phyloP scores from a whole-genome alignment of 2,888 invertebrate species.

The Adelphocoris suturalis region DNA sequence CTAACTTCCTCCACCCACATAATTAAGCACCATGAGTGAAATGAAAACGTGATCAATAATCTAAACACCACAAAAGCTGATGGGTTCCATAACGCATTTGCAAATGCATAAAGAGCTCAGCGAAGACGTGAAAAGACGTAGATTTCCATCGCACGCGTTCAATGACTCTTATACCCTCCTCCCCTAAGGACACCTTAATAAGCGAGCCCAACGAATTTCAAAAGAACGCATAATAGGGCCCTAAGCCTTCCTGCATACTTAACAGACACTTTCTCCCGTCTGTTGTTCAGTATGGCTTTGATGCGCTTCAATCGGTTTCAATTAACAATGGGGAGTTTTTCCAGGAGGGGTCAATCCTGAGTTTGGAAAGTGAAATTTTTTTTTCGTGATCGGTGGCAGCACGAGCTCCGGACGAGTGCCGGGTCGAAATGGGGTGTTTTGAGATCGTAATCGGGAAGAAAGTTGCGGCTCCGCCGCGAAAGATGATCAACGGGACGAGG shows the following conservation, averaged over 20 bases:
- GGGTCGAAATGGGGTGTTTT: neutral
- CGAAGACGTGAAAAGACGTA: neutral
- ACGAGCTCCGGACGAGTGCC: slow-evolving; percentile 4
- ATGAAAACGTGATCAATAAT: neutral
- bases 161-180: neutral
- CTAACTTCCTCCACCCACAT: neutral
- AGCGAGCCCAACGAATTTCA: neutral
- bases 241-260: neutral
- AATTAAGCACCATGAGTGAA: neutral
- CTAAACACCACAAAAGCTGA: neutral
- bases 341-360: neutral
- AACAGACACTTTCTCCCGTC: neutral
- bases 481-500: neutral
- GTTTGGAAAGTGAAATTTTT: slow-evolving; percentile 22
- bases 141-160: neutral
- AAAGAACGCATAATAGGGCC: neutral
- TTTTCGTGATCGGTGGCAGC: slow-evolving; percentile 11
- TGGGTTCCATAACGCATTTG: neutral
- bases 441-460: slow-evolving; percentile 24
- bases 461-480: neutral
- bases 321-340: slow-evolving; percentile 24
- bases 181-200: neutral
- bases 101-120: neutral
- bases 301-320: slow-evolving; percentile 5
- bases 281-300: neutral